Evolutionary conservation across 2,113 vertebrate genomes (phyloP).

Genomic region (Hyaena hyaena): DNA sequence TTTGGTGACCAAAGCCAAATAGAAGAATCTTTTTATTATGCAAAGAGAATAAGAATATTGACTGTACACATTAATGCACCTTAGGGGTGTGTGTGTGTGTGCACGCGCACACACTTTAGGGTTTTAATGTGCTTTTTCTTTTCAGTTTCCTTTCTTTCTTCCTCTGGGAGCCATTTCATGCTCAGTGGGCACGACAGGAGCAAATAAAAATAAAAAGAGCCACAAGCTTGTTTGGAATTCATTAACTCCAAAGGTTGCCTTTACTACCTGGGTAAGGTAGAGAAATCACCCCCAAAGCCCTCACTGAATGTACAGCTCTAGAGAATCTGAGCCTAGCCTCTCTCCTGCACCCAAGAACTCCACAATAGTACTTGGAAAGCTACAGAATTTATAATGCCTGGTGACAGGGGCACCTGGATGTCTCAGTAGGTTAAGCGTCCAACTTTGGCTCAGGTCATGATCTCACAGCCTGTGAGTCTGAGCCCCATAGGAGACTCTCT

Average conservation of each 20-base stretch:
- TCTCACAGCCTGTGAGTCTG: no score
- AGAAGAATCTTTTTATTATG: background rate
- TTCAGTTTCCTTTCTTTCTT: constrained; percentile 50
- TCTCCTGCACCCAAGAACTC: background rate
- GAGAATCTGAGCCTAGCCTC: background rate
- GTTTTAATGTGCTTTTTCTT: background rate
- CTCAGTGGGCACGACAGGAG: background rate
- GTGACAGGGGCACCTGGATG: background rate
- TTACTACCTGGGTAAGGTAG: background rate
- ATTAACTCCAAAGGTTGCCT: constrained; percentile 10
- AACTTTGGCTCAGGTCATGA: no score
- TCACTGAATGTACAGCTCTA: background rate
- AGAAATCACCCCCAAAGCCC: background rate
- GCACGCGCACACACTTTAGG: background rate
- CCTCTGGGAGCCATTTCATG: constrained; percentile 41
- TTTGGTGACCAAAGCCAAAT: constrained; percentile 44
- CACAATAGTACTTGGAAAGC: background rate
- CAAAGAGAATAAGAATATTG: background rate
- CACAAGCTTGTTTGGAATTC: constrained; percentile 16
- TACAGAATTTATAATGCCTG: background rate
- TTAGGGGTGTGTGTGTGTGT: background rate
- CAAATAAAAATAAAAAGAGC: background rate
- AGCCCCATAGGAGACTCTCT: no score
- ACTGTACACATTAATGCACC: background rate
- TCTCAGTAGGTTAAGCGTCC: no score